Evolutionary conservation across 2,797 vertebrate genomes (phyloP).

Genomic region (Tadarida brasiliensis): DNA sequence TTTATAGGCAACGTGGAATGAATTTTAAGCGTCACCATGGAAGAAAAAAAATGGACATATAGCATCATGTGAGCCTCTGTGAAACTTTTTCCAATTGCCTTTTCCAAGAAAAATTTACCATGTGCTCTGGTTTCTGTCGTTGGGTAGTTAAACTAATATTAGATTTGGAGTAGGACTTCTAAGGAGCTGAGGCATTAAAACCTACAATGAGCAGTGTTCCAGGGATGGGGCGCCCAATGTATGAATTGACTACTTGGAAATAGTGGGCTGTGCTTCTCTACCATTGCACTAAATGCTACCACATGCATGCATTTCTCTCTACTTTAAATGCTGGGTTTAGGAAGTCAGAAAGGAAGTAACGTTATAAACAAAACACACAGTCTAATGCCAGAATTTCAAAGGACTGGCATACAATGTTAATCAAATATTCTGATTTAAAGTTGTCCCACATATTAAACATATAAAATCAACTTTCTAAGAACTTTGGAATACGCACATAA

Average conservation of each 20-base stretch:
- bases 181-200: not conserved
- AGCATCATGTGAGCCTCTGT: slow-evolving; percentile 53
- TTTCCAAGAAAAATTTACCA: slow-evolving; percentile 19
- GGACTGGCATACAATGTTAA: not conserved
- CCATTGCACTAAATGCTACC: not conserved
- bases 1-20: slow-evolving; percentile 76
- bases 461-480: slow-evolving; percentile 52
- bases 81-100: slow-evolving; percentile 75
- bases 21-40: slow-evolving; percentile 83
- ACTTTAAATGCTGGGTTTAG: slow-evolving; percentile 12
- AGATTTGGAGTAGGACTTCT: slow-evolving; percentile 59
- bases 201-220: not conserved
- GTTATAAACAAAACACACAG: not conserved
- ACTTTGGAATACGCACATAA: slow-evolving; percentile 5
- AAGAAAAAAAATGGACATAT: slow-evolving; percentile 31
- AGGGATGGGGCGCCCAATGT: fast-evolving
- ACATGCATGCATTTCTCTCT: not conserved
- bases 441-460: not conserved
- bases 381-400: slow-evolving; percentile 55
- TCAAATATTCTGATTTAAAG: slow-evolving; percentile 45
- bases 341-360: not conserved
- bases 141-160: slow-evolving; percentile 70
- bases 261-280: not conserved
- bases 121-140: slow-evolving; percentile 29
- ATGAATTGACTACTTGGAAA: not conserved